Evolutionary conservation across 2,888 invertebrate species (phyloP).

Genomic region (Scaptomyza caliginosa): DNA sequence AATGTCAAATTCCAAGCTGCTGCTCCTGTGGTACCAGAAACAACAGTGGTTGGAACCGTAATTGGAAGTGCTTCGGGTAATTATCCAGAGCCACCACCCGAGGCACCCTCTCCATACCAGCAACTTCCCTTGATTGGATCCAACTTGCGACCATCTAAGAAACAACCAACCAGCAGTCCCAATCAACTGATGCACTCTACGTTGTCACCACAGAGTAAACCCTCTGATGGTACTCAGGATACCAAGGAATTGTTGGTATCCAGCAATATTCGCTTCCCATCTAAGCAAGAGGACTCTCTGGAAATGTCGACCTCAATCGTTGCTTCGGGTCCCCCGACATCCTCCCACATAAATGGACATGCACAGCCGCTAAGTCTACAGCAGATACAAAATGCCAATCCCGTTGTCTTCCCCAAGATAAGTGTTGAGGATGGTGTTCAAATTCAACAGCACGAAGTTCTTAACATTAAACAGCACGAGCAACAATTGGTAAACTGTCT

Average conservation of each 20-base stretch:
- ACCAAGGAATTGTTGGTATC: constrained; percentile 82
- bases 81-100: constrained; percentile 66
- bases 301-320: constrained; percentile 60
- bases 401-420: constrained; percentile 81
- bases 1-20: constrained; percentile 45
- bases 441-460: constrained; percentile 82
- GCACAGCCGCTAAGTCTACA: constrained; percentile 82
- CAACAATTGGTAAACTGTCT: constrained; percentile 75
- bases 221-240: constrained; percentile 53
- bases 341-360: constrained; percentile 82
- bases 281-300: constrained; percentile 69
- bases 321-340: constrained; percentile 61
- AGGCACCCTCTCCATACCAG: constrained; percentile 77
- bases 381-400: constrained; percentile 76
- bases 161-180: constrained; percentile 11
- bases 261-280: constrained; percentile 83
- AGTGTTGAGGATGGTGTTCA: constrained; percentile 68
- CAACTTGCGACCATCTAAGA: constrained; percentile 40
- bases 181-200: constrained; percentile 10
- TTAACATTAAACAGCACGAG: constrained; percentile 81
- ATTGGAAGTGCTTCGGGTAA: constrained; percentile 1
- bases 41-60: constrained; percentile 4
- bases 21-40: neutral
- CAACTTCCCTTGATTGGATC: constrained; percentile 75
- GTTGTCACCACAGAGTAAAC: neutral